phyloP scores from a whole-genome alignment of 2,888 invertebrate genomes.

The Leuctra nigra region DNA sequence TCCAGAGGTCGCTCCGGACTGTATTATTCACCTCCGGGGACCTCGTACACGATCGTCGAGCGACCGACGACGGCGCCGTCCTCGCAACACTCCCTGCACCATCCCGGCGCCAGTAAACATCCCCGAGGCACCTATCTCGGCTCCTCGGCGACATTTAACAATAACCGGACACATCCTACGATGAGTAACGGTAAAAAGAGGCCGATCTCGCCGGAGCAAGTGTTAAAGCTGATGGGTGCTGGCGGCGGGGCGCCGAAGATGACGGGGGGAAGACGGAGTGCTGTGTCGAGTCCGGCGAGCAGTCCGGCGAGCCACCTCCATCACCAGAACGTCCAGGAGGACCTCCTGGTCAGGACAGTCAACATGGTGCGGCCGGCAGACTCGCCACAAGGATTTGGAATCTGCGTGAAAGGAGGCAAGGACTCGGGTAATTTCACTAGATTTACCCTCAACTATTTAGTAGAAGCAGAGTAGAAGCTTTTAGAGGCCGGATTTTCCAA shows the following conservation, averaged over 20 bases:
- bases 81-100: constrained; percentile 21
- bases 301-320: constrained; percentile 42
- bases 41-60: constrained; percentile 83
- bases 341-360: constrained; percentile 74
- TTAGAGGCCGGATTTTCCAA: no score
- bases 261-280: constrained; percentile 46
- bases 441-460: constrained; percentile 3
- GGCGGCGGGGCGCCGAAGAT: constrained; percentile 39
- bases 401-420: constrained; percentile 87
- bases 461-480: neutral
- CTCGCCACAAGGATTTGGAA: constrained; percentile 78
- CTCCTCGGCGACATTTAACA: constrained; percentile 47
- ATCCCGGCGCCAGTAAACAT: constrained; percentile 35
- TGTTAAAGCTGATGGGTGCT: constrained; percentile 41
- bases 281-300: constrained; percentile 64
- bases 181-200: constrained; percentile 56
- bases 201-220: constrained; percentile 79
- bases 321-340: constrained; percentile 46
- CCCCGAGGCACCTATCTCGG: constrained; percentile 62
- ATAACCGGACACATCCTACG: constrained; percentile 23
- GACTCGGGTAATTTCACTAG: constrained; percentile 41
- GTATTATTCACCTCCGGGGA: constrained; percentile 84
- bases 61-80: constrained; percentile 40
- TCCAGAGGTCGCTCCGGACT: constrained; percentile 52
- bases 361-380: constrained; percentile 75